Conservation (phyloP, 2,888 invertebrate genomes). For the Diadegma fenestrale region DNA sequence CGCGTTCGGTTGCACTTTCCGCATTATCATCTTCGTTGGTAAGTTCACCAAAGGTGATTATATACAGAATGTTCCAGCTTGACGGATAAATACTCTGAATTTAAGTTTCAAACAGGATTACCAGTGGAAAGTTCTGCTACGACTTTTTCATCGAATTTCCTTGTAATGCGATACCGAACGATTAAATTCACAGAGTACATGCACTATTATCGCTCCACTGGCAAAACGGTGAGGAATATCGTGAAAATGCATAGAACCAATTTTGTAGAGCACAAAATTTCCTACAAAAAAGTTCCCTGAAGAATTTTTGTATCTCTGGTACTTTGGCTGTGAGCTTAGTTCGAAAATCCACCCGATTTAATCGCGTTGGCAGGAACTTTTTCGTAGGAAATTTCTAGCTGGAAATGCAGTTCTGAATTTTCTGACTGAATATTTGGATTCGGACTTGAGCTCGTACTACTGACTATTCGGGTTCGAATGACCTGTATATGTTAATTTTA, state of each 20-base stretch:
- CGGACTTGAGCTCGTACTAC: neutral
- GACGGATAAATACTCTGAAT: neutral
- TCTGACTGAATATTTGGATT: neutral
- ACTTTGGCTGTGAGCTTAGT: neutral
- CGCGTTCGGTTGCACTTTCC: conserved; percentile 43
- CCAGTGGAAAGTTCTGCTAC: neutral
- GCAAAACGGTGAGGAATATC: neutral
- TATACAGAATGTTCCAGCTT: neutral
- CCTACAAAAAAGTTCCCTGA: neutral
- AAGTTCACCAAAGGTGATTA: conserved; percentile 3
- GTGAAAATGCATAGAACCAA: neutral
- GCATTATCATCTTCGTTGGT: conserved; percentile 63
- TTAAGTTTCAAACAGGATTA: neutral
- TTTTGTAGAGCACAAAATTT: neutral
- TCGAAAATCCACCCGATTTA: neutral
- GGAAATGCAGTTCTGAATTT: neutral
- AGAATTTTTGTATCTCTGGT: neutral
- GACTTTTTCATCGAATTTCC: neutral
- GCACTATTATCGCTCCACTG: neutral
- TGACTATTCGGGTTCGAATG: neutral
- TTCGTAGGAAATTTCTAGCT: neutral
- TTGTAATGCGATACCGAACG: neutral
- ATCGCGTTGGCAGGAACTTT: neutral
- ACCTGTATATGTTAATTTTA: conserved; percentile 23
- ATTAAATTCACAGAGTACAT: neutral